A percentile compares a stretch with the other conserved stretches of the same genome.
phyloP scores from a whole-genome alignment of 1,140 invertebrate genomes.

The Aethina tumida region DNA sequence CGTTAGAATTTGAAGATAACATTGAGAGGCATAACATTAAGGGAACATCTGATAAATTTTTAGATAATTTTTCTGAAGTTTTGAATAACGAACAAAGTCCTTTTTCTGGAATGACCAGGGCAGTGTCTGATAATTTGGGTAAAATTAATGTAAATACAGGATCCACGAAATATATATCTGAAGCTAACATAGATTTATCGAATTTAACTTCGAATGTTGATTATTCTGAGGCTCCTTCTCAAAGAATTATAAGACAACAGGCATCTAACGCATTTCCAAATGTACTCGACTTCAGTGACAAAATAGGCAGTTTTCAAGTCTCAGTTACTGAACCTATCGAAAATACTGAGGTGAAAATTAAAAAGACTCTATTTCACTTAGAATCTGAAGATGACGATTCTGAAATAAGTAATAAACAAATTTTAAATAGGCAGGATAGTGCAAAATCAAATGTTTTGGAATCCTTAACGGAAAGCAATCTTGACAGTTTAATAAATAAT shows the following conservation, averaged over 20 bases:
- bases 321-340: slow-evolving; percentile 26
- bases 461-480: slow-evolving; percentile 22
- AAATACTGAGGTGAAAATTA: slow-evolving; percentile 6
- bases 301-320: too few species aligned
- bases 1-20: neutral
- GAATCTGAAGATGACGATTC: slow-evolving; percentile 35
- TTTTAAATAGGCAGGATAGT: slow-evolving; percentile 22
- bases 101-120: slow-evolving; percentile 15
- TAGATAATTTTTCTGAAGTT: slow-evolving; percentile 14
- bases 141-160: slow-evolving; percentile 8
- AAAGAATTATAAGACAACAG: too few species aligned
- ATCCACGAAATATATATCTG: slow-evolving; percentile 13
- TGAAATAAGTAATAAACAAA: slow-evolving; percentile 1
- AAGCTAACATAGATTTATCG: slow-evolving; percentile 23
- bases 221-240: too few species aligned
- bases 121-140: slow-evolving; percentile 17
- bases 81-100: too few species aligned
- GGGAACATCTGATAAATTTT: slow-evolving; percentile 9
- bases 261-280: too few species aligned
- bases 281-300: too few species aligned
- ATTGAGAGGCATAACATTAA: neutral
- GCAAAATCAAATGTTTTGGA: slow-evolving; percentile 29
- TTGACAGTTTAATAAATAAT: slow-evolving; percentile 27
- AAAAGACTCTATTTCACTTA: slow-evolving; percentile 32
- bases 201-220: slow-evolving; percentile 16